Evolutionary conservation across 2,888 invertebrate genomes (phyloP).

Genomic region (Penaeus monodon): DNA sequence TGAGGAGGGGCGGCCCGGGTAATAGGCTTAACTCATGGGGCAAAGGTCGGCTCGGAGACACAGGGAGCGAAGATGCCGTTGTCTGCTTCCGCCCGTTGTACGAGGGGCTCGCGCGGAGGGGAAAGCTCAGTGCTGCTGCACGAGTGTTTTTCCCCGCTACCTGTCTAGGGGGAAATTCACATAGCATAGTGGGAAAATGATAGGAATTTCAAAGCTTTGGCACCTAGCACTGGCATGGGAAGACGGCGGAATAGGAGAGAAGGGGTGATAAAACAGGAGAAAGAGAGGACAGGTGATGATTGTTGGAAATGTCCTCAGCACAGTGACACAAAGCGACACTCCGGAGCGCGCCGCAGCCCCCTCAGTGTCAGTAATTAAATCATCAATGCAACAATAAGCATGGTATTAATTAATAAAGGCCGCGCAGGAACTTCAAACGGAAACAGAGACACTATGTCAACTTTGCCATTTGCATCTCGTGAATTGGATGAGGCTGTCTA

Average conservation of each 20-base stretch:
- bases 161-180: not conserved
- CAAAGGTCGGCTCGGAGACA: slow-evolving; percentile 31
- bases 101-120: not conserved
- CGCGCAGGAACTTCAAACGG: slow-evolving; percentile 47
- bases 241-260: not conserved
- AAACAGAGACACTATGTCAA: slow-evolving; percentile 36
- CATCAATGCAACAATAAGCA: slow-evolving; percentile 58
- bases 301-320: not conserved
- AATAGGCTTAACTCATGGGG: slow-evolving; percentile 40
- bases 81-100: slow-evolving; percentile 10
- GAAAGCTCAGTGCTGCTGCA: too few species aligned
- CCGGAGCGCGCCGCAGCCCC: slow-evolving; percentile 25
- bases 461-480: slow-evolving; percentile 35
- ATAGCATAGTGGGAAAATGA: not conserved
- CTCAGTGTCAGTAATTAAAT: slow-evolving; percentile 45
- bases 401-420: slow-evolving; percentile 54
- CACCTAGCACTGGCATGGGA: not conserved
- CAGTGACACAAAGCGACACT: not conserved
- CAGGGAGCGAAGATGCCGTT: slow-evolving; percentile 19
- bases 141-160: not conserved
- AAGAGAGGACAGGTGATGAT: not conserved
- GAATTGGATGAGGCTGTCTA: slow-evolving; percentile 34
- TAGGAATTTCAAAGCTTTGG: not conserved
- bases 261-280: not conserved
- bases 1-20: slow-evolving; percentile 16